These are phyloP conservation scores for Meloidogyne chitwoodi DNA, from an alignment of 1,140 invertebrate species.

Conservation along the genomic window DNA sequence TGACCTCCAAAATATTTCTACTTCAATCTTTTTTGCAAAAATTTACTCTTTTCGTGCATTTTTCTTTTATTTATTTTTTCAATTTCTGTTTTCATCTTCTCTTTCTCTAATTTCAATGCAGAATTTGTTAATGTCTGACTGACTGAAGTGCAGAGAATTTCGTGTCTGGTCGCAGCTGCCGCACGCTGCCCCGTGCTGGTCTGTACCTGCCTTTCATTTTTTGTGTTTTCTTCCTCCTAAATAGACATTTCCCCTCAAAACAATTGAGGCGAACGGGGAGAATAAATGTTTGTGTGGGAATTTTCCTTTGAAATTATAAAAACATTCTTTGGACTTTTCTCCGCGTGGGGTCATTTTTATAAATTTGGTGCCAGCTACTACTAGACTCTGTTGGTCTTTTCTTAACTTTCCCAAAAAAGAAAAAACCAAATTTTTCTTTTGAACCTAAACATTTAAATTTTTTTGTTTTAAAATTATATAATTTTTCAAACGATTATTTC, in stretches of 20 bases:
- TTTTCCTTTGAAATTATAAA: neutral
- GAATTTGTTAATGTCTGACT: neutral
- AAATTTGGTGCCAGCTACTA: conserved; percentile 13
- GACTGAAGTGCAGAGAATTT: neutral
- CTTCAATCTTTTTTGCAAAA: neutral
- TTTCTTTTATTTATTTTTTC: neutral
- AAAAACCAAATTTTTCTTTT: no score
- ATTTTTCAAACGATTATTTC: neutral
- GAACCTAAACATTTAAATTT: no score
- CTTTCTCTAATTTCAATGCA: neutral
- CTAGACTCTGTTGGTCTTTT: neutral
- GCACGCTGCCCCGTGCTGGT: conserved; percentile 22
- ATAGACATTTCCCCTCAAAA: conserved; percentile 6
- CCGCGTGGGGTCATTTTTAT: neutral
- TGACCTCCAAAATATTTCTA: neutral
- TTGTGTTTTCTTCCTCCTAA: neutral
- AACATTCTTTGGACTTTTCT: conserved; percentile 20
- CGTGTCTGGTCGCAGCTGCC: neutral
- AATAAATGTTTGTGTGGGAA: neutral
- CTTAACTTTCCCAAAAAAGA: neutral
- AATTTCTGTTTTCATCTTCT: no score
- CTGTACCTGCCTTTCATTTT: conserved; percentile 3
- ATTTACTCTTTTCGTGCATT: neutral
- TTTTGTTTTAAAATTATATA: no score
- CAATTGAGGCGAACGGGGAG: neutral